A percentile compares a stretch with the other conserved stretches of the same genome.
These are phyloP conservation scores for Dicyrtomina minuta DNA, from an alignment of 2,888 invertebrate genomes.

Conservation along the genomic window DNA sequence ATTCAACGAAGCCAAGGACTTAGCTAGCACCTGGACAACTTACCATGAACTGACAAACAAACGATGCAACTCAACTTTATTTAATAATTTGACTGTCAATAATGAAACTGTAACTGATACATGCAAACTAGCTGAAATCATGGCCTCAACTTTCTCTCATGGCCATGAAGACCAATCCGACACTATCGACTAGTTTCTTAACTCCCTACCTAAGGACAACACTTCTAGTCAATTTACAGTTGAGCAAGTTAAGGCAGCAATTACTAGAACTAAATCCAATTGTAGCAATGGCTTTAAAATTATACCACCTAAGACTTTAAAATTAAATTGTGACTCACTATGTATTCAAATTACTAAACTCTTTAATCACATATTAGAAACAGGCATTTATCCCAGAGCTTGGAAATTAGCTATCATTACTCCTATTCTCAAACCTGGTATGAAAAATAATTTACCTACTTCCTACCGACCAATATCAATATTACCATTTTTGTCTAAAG, in stretches of 20 bases:
- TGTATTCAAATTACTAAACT: too few relatives aligned
- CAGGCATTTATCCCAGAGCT: neutral
- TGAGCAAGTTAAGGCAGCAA: neutral
- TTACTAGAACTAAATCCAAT: neutral
- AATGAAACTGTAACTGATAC: too few relatives aligned
- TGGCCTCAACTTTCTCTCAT: neutral
- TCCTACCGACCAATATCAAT: too few relatives aligned
- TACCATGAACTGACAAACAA: too few relatives aligned
- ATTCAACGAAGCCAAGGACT: too few relatives aligned
- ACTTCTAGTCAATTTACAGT: neutral
- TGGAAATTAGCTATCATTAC: slow-evolving; percentile 7
- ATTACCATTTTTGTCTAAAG: too few relatives aligned
- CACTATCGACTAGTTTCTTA: neutral
- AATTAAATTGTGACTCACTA: neutral
- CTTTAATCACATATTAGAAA: too few relatives aligned
- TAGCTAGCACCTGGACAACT: neutral
- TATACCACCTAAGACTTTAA: slow-evolving; percentile 1
- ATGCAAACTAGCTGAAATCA: neutral
- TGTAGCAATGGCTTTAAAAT: neutral
- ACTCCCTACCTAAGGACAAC: neutral
- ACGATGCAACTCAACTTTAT: too few relatives aligned
- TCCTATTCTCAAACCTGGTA: too few relatives aligned
- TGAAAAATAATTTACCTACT: too few relatives aligned
- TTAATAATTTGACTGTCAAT: neutral
- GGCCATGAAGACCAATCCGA: neutral